Evolutionary conservation across 1,140 invertebrate species (phyloP), one percentile per base, ranked within the genome.

Genomic region (Drosophila bifasciata): DNA sequence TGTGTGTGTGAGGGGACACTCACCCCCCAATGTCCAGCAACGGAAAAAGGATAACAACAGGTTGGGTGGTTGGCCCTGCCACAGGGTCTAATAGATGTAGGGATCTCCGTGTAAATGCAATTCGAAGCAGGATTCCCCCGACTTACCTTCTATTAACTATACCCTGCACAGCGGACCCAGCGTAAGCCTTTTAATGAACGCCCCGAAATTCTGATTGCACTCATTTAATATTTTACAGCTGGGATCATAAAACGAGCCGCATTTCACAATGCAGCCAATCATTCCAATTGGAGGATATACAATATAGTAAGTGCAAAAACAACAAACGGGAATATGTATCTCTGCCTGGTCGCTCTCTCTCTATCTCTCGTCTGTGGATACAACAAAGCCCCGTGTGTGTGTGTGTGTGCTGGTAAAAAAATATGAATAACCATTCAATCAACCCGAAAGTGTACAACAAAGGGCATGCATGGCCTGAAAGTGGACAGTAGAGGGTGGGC

Each of bases 371-470:
- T 7, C 23, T 25, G 23, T 25, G 49, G 43, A 50, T 41, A 61
- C 44, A 55, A 51, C 58, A 77, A 83, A 79, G 68, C 60, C 59
- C 46, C 11, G 9, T 11, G 28, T 28, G 25, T 28, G 48, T 41
- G 13, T 41, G 32, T 40, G 43, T 32, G 57, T 76, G 61, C 63
- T 61, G 80, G 25, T n/a, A 21, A 55, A 52, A 64, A 58, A 67
- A 80, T 80, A 80, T 86, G 81, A 86, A 86, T 86, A 86, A 78
- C 81, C 81, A 86, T 86, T 86, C 81, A 86, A 86, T 86, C 81
- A 86, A 81, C 39, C 69, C 16, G 44, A 72, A 72, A 67, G 45
- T 44, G 32, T 4, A 62, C 39, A 51, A 49, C 50, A 52, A 39
- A 49, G 51, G 40, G 67, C 36, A 44, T 13, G 67, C 36, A 44